Conservation (phyloP, 2,113 vertebrate genomes). For the Coptodon rendalli region DNA sequence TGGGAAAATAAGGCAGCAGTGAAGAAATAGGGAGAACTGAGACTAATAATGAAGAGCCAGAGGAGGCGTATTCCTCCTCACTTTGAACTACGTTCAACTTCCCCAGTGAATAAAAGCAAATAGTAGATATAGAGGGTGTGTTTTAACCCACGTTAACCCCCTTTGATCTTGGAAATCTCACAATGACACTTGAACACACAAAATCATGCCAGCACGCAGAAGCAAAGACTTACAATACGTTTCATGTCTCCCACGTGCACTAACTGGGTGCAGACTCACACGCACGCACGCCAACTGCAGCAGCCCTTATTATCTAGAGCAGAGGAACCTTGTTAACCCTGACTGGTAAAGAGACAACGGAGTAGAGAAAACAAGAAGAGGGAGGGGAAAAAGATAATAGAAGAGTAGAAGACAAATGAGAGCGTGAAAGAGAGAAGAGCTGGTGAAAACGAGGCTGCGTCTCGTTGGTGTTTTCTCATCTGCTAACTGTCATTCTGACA, state of each 20-base stretch:
- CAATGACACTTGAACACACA: not conserved
- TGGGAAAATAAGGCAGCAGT: not conserved
- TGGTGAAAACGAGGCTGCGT: not conserved
- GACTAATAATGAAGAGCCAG: not conserved
- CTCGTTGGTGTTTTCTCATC: slow-evolving; percentile 7
- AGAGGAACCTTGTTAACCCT: not conserved
- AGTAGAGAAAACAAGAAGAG: not conserved
- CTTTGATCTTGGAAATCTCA: not conserved
- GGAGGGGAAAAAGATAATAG: not conserved
- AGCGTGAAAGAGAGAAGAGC: not conserved
- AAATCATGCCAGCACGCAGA: not conserved
- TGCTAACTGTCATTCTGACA: not conserved
- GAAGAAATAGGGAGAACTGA: not conserved
- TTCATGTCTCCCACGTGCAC: not conserved
- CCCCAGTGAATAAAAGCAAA: not conserved
- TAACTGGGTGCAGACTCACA: not conserved
- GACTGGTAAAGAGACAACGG: not conserved
- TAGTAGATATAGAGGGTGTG: not conserved
- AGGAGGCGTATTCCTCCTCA: not conserved
- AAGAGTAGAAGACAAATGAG: not conserved
- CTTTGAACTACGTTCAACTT: not conserved
- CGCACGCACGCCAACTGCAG: not conserved
- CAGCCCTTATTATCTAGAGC: not conserved
- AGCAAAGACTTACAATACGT: not conserved
- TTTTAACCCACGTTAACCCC: slow-evolving; percentile 21